A percentile compares a stretch with the other conserved stretches of the same genome.
phyloP scores from a whole-genome alignment of 2,113 vertebrate genomes.

The Dipodomys ordii region DNA sequence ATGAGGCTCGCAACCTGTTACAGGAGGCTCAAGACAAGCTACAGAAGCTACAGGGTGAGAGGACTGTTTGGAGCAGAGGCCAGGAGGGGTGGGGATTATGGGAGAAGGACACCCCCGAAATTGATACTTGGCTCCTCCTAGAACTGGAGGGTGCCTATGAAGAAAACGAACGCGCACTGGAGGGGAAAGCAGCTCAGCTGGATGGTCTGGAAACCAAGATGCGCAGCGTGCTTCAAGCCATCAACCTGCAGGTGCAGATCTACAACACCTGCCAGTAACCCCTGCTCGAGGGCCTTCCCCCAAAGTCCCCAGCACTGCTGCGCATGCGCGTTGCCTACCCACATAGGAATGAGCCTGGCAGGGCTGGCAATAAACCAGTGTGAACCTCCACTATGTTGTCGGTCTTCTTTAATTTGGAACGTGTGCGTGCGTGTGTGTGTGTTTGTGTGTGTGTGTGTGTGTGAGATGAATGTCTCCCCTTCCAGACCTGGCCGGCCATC shows the following conservation, averaged over 20 bases:
- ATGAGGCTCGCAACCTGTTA: conserved; percentile 93
- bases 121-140: conserved; percentile 69
- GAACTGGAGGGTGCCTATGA: conserved; percentile 95
- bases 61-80: background rate
- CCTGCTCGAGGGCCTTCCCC: background rate
- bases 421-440: no score
- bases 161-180: conserved; percentile 92
- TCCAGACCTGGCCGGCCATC: no score
- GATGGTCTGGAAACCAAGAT: conserved; percentile 96
- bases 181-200: conserved; percentile 94
- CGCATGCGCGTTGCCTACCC: background rate
- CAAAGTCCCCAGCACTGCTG: background rate
- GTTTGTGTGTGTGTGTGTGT: no score
- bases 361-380: conserved; percentile 70
- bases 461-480: no score
- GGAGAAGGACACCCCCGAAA: background rate
- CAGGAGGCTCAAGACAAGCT: conserved; percentile 93
- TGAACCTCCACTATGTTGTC: conserved; percentile 26
- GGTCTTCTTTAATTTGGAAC: conserved; percentile 42
- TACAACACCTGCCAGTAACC: conserved; percentile 98
- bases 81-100: background rate
- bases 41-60: conserved; percentile 92
- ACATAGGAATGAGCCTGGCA: background rate
- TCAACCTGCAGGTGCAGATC: conserved; percentile 98
- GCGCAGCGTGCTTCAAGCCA: conserved; percentile 93